Percentiles rank a stretch among this genome's conserved stretches.
These are phyloP conservation scores for Xiphorhynchus erythropygius DNA, from an alignment of 2,797 vertebrate species.

Conservation along the genomic window DNA sequence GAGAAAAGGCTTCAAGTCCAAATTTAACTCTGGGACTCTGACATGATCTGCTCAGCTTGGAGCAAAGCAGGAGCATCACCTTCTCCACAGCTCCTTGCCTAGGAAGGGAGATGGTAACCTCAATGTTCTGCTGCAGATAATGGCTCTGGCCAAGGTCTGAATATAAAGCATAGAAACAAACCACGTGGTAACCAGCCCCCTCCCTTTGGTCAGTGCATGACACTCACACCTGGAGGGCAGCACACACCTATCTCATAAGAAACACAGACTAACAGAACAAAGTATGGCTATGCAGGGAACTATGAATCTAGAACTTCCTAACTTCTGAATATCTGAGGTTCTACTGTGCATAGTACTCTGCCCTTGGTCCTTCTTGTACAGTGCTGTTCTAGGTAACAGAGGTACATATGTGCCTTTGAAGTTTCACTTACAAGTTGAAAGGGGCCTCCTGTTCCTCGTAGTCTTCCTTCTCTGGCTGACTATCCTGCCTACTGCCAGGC, in stretches of 20 bases:
- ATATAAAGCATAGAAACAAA: background rate
- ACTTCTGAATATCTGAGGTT: background rate
- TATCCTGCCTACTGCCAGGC: constrained; percentile 68
- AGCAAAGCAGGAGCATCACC: background rate
- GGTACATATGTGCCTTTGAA: background rate
- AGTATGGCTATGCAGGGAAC: background rate
- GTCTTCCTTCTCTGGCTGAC: constrained; percentile 66
- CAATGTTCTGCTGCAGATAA: background rate
- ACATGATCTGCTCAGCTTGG: background rate
- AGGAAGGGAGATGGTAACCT: background rate
- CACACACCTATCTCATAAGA: background rate
- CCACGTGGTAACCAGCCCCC: background rate
- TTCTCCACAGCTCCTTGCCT: background rate
- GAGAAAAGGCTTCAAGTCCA: background rate
- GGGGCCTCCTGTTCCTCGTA: constrained; percentile 48
- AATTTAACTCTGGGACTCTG: background rate
- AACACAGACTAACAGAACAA: background rate
- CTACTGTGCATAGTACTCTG: background rate
- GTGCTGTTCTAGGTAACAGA: background rate
- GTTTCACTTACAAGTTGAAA: constrained; percentile 66
- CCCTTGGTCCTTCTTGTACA: background rate
- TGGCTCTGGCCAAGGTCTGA: background rate
- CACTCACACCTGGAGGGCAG: background rate
- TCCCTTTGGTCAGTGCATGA: background rate
- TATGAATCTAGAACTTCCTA: background rate